Conservation (phyloP, 1,140 invertebrate species). For the Caenorhabditis brenneri region DNA sequence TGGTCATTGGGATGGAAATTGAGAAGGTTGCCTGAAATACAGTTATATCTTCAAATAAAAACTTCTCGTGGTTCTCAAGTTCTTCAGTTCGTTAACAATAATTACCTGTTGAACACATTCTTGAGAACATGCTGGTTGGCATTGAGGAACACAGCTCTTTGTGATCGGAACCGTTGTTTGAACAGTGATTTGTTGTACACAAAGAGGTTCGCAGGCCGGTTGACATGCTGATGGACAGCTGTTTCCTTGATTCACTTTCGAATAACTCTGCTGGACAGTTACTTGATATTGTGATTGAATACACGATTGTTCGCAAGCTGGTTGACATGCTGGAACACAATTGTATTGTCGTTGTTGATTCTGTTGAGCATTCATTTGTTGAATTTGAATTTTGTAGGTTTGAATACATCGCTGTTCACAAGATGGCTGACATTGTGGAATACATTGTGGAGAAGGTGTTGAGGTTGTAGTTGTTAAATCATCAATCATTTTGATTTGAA, state of each 20-base stretch:
- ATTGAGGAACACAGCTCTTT: conserved; percentile 26
- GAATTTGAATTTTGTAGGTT: conserved; percentile 16
- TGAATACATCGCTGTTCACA: conserved; percentile 28
- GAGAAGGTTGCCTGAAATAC: background rate
- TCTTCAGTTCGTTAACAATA: no score
- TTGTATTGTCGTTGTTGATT: background rate
- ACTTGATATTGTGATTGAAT: conserved; percentile 21
- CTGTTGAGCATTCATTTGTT: conserved; percentile 17
- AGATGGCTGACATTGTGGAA: conserved; percentile 34
- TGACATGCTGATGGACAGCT: conserved; percentile 41
- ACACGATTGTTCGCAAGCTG: conserved; percentile 37
- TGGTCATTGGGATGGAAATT: background rate
- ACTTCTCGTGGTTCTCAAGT: no score
- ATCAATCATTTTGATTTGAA: conserved; percentile 38
- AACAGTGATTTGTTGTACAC: conserved; percentile 38
- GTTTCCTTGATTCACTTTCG: conserved; percentile 38
- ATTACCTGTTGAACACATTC: conserved; percentile 38
- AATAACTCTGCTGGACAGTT: conserved; percentile 1
- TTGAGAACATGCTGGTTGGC: conserved; percentile 37
- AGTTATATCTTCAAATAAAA: no score
- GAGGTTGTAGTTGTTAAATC: background rate
- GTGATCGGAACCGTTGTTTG: conserved; percentile 12
- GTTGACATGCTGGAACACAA: conserved; percentile 42
- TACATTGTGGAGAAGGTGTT: conserved; percentile 28
- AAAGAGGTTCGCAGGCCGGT: conserved; percentile 37